Evolutionary conservation across 2,113 vertebrate genomes (phyloP).

Genomic region (Peucedramus taeniatus): DNA sequence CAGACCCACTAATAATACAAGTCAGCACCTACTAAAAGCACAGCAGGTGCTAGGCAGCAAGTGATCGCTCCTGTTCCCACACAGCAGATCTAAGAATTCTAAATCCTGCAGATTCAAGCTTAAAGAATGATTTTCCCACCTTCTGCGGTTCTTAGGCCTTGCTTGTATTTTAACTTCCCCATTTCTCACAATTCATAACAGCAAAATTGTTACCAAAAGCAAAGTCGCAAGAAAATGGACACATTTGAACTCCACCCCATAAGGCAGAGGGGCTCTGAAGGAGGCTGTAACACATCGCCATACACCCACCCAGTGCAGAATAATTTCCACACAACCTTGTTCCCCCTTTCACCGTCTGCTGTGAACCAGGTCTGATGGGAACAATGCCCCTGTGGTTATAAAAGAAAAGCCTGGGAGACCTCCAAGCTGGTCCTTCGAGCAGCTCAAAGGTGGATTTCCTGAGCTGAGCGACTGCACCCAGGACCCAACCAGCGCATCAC

Average conservation of each 20-base stretch:
- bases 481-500: fast-evolving
- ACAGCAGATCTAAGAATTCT: neutral
- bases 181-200: neutral
- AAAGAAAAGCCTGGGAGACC: neutral
- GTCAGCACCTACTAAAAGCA: neutral
- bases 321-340: neutral
- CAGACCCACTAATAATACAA: neutral
- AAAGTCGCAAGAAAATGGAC: neutral
- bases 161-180: neutral
- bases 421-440: fast-evolving
- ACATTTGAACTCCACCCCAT: fast-evolving
- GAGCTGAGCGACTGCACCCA: fast-evolving
- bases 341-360: neutral
- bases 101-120: neutral
- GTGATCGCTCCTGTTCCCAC: neutral
- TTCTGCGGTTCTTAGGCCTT: neutral
- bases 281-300: fast-evolving
- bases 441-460: neutral
- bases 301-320: neutral
- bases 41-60: neutral
- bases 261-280: fast-evolving
- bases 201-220: neutral
- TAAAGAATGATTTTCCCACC: neutral
- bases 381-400: fast-evolving
- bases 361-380: neutral